Conservation (phyloP, 2,797 vertebrate genomes). For the Denticeps clupeoides region DNA sequence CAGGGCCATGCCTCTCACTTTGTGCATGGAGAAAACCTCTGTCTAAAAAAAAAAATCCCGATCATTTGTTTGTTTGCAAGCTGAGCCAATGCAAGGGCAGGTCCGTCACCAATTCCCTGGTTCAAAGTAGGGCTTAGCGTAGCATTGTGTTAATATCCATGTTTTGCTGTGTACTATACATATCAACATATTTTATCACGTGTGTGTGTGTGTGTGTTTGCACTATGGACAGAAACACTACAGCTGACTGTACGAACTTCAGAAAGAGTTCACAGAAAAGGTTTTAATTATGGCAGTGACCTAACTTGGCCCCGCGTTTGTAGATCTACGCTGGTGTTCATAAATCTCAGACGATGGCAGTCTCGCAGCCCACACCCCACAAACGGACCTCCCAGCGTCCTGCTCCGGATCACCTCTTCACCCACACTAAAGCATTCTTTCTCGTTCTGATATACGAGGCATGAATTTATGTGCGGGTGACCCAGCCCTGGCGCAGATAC, state of each 20-base stretch:
- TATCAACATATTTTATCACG: conserved; percentile 9
- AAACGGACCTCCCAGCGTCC: conserved; percentile 37
- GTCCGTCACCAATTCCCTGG: too few species aligned
- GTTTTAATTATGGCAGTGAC: conserved; percentile 55
- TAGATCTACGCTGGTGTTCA: conserved; percentile 44
- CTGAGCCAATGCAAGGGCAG: too few species aligned
- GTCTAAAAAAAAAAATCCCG: not conserved
- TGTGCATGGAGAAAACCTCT: not conserved
- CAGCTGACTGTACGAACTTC: conserved; percentile 38
- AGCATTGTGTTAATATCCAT: too few species aligned
- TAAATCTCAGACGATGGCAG: conserved; percentile 47
- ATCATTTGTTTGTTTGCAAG: too few species aligned
- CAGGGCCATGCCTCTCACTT: not conserved
- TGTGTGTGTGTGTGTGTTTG: conserved; percentile 6
- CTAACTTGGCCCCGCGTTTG: conserved; percentile 46
- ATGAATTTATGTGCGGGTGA: too few species aligned
- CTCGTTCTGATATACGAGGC: too few species aligned
- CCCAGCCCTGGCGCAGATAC: too few species aligned
- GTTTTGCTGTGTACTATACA: not conserved
- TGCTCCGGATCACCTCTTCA: too few species aligned
- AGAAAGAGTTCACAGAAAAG: conserved; percentile 50
- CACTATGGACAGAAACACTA: conserved; percentile 17
- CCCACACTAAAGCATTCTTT: too few species aligned
- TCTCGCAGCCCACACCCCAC: conserved; percentile 33
- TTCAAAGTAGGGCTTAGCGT: too few species aligned